Conservation (phyloP, 2,113 vertebrate species). For the Lontra canadensis region DNA sequence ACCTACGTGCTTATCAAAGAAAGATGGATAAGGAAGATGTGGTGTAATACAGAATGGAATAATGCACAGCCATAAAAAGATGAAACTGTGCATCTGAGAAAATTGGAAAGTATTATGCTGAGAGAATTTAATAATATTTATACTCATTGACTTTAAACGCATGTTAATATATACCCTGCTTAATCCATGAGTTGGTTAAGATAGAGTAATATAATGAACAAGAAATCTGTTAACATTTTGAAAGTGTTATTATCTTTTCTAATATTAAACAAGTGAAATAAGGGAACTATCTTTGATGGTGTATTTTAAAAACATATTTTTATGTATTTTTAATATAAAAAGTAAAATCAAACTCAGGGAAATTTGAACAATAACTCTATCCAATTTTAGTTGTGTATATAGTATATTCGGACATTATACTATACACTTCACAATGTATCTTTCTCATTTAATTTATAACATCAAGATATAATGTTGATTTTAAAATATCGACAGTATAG, state of each 20-base stretch:
- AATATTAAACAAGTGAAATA: neutral
- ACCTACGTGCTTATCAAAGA: neutral
- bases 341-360: neutral
- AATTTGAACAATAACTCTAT: neutral
- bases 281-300: neutral
- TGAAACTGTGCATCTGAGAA: neutral
- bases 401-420: neutral
- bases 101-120: neutral
- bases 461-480: neutral
- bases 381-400: neutral
- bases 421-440: neutral
- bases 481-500: neutral
- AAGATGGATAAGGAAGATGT: neutral
- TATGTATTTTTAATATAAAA: neutral
- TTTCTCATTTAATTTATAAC: neutral
- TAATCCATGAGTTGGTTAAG: neutral
- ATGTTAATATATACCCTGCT: neutral
- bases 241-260: neutral
- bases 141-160: neutral
- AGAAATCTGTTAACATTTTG: neutral
- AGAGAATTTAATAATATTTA: neutral
- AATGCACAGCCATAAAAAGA: neutral
- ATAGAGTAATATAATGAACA: neutral
- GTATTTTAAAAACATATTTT: neutral
- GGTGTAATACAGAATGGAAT: neutral